Evolutionary conservation across 2,113 vertebrate genomes (phyloP).

Genomic region (Notothenia coriiceps): DNA sequence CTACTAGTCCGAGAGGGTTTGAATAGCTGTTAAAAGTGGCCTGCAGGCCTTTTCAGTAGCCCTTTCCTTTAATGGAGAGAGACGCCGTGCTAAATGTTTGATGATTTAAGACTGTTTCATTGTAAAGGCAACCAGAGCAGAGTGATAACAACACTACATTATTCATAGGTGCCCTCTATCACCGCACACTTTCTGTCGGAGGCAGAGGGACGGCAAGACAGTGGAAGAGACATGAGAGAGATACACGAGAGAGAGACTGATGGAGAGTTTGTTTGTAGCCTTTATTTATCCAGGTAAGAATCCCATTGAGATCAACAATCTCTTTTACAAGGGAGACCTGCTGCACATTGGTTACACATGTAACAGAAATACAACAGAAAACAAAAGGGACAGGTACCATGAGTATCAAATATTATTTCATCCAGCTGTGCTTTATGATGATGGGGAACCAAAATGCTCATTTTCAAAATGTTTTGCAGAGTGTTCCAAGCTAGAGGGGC

Average conservation of each 20-base stretch:
- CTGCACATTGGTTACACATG: too few species aligned
- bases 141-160: constrained; percentile 55
- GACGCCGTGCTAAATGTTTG: constrained; percentile 73
- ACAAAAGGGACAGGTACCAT: too few species aligned
- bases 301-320: too few species aligned
- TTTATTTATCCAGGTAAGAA: too few species aligned
- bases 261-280: not conserved
- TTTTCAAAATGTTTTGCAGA: too few species aligned
- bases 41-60: not conserved
- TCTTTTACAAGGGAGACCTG: too few species aligned
- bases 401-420: too few species aligned
- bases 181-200: constrained; percentile 50
- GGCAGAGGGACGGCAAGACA: constrained; percentile 3
- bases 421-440: too few species aligned
- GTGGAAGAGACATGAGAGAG: constrained; percentile 14
- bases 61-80: constrained; percentile 65
- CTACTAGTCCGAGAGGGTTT: not conserved
- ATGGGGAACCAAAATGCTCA: too few species aligned
- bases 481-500: too few species aligned
- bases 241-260: constrained; percentile 17
- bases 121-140: constrained; percentile 72
- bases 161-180: constrained; percentile 51
- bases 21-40: not conserved
- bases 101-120: constrained; percentile 76
- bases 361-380: too few species aligned